Evolutionary conservation across 1,140 invertebrate species (phyloP), one percentile per base, ranked within the genome.

Genomic region (Leptinotarsa defecta): DNA sequence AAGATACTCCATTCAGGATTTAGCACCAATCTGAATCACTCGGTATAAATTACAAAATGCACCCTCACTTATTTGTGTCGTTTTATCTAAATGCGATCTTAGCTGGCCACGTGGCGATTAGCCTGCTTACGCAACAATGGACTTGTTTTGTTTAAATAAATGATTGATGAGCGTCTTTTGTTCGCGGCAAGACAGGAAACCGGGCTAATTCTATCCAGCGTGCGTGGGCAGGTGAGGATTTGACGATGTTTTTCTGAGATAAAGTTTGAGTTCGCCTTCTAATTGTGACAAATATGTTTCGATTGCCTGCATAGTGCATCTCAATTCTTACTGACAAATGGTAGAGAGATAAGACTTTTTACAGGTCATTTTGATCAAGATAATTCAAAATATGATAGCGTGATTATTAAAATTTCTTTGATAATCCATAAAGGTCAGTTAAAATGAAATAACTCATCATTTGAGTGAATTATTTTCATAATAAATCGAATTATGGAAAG

Each of bases 41-140:
- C 75, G 20, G 70, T 73, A 76, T 76, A 76, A 76, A 76, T 76
- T 76, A 76, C 75, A 76, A 69, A 76, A 73, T 71, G 68, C 68
- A 71, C 74, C 74, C 74, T 48, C 57, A 62, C 68, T 75, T 75
- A 75, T 71, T 71, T 75, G 68, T 71, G 68, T 49, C 52, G 68
- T 11, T 8, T 67, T 71, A 74, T 74, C 74, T 57, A 68, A 22
- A 48, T 48, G 73, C 19, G 64, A 68, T 68, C 68, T 75, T 68
- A 52, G 62, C 67, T 49, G 27, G 69, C 61, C 75, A 73, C 75
- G 71, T 73, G 75, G 48, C 48, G 71, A 76, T 73, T 68, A 73
- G 74, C 22, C 68, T 15, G 64, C 20, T 75, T 75, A 61, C 49
- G 68, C 48, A 72, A 76, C 74, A 67, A 64, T 64, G 68, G 62